Evolutionary conservation across 1,140 invertebrate genomes (phyloP).

Genomic region (Rhagoletis pomonella): DNA sequence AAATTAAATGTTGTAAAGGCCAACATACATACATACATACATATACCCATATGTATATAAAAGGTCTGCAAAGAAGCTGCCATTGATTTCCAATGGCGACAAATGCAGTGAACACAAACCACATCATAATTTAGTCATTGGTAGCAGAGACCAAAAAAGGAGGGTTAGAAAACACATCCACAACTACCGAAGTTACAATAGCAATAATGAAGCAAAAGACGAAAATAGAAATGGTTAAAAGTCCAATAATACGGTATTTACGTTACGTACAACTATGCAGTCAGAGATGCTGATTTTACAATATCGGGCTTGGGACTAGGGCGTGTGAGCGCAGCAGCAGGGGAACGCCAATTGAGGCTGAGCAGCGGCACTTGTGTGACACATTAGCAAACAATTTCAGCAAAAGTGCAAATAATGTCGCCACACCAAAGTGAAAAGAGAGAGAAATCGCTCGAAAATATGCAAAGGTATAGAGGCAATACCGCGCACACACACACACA

Average conservation of each 20-base stretch:
- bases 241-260: background rate
- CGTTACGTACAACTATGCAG: background rate
- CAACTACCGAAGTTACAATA: background rate
- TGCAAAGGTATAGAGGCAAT: background rate
- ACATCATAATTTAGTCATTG: background rate
- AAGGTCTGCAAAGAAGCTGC: background rate
- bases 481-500: constrained; percentile 50
- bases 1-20: background rate
- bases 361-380: constrained; percentile 69
- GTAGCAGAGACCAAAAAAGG: background rate
- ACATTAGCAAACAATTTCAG: constrained; percentile 73
- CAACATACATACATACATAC: background rate
- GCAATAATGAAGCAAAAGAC: constrained; percentile 10
- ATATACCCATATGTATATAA: background rate
- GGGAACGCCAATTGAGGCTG: background rate
- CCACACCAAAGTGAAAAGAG: constrained; percentile 70
- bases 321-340: background rate
- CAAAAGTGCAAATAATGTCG: constrained; percentile 73
- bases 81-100: background rate
- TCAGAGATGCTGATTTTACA: constrained; percentile 57
- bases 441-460: constrained; percentile 66
- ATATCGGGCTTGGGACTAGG: background rate
- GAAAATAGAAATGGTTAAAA: constrained; percentile 33
- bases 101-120: background rate
- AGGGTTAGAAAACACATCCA: background rate